Percentiles rank a stretch among this genome's conserved stretches.
Conservation (phyloP, 2,888 invertebrate species). For the Papilio demoleus region DNA sequence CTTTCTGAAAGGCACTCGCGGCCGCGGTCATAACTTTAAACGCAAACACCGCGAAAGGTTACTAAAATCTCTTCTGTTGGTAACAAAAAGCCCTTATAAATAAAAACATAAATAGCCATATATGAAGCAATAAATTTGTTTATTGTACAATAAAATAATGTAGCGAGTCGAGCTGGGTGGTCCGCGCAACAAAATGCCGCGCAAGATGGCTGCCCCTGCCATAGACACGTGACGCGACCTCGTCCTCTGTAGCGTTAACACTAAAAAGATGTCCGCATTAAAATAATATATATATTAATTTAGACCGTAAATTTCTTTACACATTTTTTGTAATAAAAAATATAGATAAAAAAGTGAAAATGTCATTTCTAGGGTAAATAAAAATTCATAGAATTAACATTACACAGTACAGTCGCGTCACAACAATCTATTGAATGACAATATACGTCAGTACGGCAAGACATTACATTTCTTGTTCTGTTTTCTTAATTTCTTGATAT, state of each 20-base stretch:
- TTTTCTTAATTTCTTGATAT: not conserved
- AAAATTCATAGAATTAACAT: too few species aligned
- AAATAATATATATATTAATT: not conserved
- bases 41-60: slow-evolving; percentile 65
- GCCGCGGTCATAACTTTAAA: slow-evolving; percentile 45
- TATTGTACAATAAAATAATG: slow-evolving; percentile 83
- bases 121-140: slow-evolving; percentile 83
- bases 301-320: not conserved
- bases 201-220: slow-evolving; percentile 67
- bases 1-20: slow-evolving; percentile 39
- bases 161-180: slow-evolving; percentile 79
- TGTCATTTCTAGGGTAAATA: too few species aligned
- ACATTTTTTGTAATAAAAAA: too few species aligned
- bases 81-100: slow-evolving; percentile 79
- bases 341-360: too few species aligned
- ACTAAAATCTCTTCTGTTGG: slow-evolving; percentile 63
- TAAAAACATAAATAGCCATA: slow-evolving; percentile 81
- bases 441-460: too few species aligned
- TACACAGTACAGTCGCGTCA: too few species aligned
- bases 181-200: slow-evolving; percentile 71
- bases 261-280: not conserved
- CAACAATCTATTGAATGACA: too few species aligned
- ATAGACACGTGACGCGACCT: slow-evolving; percentile 61
- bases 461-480: not conserved
- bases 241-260: not conserved